Evolutionary conservation across 37 sponge, comb jelly and placozoan genomes (phyloP), one percentile per base, ranked within the genome.

Genomic region (Haliclona indistincta): DNA sequence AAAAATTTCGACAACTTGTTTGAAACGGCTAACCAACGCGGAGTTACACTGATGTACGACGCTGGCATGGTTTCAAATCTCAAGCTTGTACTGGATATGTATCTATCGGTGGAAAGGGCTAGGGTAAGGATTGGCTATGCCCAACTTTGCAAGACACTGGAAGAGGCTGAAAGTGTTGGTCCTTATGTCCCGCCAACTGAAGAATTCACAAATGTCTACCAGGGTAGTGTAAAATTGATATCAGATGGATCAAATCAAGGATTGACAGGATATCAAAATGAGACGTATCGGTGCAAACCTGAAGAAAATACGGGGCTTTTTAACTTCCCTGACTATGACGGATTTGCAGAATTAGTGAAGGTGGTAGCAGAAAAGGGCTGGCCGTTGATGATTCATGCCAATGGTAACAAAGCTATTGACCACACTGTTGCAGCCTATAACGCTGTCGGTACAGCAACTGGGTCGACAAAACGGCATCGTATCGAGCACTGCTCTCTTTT

Each of bases 191-290:
- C n/a, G n/a, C n/a, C n/a, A n/a, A n/a, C n/a, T n/a, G n/a, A n/a
- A n/a, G n/a, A n/a, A n/a, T n/a, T 70, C 13, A 20, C 42, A 11
- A 70, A 70, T 13, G 45, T 25, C 52, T 44, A 70, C 71, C 28
- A 15, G 4, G 71, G 71, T 44, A 19, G 38, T 44, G 54, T 70
- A 5, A 70, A 70, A 44, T 4, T 70, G 25, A 26, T 70, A 33
- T 70, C 71, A 8, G 71, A 70, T 47, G 71, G 71, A 10, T 70
- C 71, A 44, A 70, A 70, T 52, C 71, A 70, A 70, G 71, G 71
- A 70, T 70, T 70, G 33, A 70, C 71, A 15, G 71, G 71, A 8
- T 70, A 70, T 44, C 71, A 70, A 70, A 26, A 4, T 45, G 71
- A 70, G 28, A 8, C 52, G 10, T 70, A 70, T 38, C 54, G 52